phyloP scores from a whole-genome alignment of 2,113 vertebrate species.

The Mugil cephalus region DNA sequence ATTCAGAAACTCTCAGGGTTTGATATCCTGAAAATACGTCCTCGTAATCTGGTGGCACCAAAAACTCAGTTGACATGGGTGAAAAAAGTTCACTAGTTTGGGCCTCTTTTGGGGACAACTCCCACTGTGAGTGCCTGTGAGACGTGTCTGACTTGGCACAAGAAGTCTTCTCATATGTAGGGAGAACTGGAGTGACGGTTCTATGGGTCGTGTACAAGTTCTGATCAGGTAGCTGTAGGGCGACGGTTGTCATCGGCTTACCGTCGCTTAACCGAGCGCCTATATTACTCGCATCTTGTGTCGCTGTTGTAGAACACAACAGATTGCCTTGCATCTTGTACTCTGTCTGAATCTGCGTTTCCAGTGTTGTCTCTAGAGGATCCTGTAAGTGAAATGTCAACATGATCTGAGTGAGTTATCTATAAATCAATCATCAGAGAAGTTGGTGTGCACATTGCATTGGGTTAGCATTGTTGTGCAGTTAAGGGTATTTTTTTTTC shows the following conservation, averaged over 20 bases:
- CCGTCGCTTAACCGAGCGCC: slow-evolving; percentile 19
- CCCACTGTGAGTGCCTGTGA: slow-evolving; percentile 10
- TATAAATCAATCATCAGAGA: not conserved
- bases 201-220: slow-evolving; percentile 68
- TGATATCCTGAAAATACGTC: slow-evolving; percentile 59
- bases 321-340: slow-evolving; percentile 13
- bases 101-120: not conserved
- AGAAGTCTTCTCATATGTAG: slow-evolving; percentile 3
- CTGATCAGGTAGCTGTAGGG: slow-evolving; percentile 58
- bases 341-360: slow-evolving; percentile 37
- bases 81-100: slow-evolving; percentile 51
- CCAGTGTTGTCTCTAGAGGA: slow-evolving; percentile 50
- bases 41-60: slow-evolving; percentile 62
- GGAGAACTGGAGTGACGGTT: slow-evolving; percentile 70
- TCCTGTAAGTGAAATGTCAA: slow-evolving; percentile 76
- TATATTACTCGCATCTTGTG: slow-evolving; percentile 3
- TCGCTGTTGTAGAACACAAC: slow-evolving; percentile 3
- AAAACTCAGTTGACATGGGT: slow-evolving; percentile 53
- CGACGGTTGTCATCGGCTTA: slow-evolving; percentile 5
- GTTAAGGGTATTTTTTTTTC: not conserved
- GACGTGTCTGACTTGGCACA: not conserved
- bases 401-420: slow-evolving; percentile 47
- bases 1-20: slow-evolving; percentile 52
- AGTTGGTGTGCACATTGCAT: not conserved
- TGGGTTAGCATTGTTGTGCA: slow-evolving; percentile 17